Evolutionary conservation across 2,888 invertebrate species (phyloP).

Genomic region (Plebejus anna): DNA sequence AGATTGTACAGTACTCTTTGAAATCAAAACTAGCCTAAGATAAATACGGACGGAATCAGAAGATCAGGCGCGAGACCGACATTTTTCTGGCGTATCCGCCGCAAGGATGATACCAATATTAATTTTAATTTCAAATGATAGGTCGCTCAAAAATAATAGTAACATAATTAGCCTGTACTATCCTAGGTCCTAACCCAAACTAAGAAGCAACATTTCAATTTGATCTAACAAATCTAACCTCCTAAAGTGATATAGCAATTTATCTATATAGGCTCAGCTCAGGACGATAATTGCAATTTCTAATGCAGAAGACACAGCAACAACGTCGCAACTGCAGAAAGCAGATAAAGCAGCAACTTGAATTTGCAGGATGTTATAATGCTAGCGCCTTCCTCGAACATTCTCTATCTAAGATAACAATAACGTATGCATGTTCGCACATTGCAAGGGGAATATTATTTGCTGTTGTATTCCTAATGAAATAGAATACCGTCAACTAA

Average conservation of each 20-base stretch:
- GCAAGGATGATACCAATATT: no score
- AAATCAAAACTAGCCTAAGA: no score
- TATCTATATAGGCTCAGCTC: neutral
- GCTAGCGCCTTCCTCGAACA: slow-evolving; percentile 38
- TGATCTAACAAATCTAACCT: neutral
- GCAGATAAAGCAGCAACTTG: slow-evolving; percentile 51
- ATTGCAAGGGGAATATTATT: slow-evolving; percentile 29
- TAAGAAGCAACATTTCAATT: neutral
- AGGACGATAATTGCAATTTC: neutral
- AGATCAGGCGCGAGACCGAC: no score
- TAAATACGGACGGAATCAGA: no score
- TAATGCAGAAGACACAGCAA: neutral
- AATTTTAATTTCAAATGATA: no score
- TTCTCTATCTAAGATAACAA: slow-evolving; percentile 40
- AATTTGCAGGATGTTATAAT: slow-evolving; percentile 41
- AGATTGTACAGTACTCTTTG: no score
- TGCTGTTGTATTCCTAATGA: slow-evolving; percentile 18
- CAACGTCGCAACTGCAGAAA: slow-evolving; percentile 28
- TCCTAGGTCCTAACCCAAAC: neutral
- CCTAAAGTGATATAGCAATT: neutral
- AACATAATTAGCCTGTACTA: neutral
- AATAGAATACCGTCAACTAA: neutral
- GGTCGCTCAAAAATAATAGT: no score
- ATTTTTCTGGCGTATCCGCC: no score
- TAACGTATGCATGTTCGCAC: slow-evolving; percentile 37